phyloP scores from a whole-genome alignment of 2,113 vertebrate genomes.

The Corydoras sp. region DNA sequence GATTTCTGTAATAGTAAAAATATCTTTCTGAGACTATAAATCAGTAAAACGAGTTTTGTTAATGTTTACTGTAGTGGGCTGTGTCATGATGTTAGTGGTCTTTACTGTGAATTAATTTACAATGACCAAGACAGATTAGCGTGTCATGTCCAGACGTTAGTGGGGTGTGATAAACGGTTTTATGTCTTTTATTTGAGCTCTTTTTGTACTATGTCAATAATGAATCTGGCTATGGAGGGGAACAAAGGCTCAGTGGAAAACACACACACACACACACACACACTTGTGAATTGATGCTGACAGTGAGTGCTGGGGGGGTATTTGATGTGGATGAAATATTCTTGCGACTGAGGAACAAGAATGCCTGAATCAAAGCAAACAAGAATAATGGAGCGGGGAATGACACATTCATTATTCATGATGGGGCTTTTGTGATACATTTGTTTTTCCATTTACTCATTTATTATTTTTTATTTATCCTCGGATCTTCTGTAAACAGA shows the following conservation, averaged over 20 bases:
- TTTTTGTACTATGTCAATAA: constrained; percentile 36
- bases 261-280: constrained; percentile 44
- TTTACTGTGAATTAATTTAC: constrained; percentile 13
- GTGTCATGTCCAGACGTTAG: constrained; percentile 21
- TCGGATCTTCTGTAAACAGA: constrained; percentile 17
- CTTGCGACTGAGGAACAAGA: constrained; percentile 43
- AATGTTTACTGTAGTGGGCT: background rate
- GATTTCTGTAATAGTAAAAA: constrained; percentile 13
- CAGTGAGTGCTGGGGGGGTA: constrained; percentile 48
- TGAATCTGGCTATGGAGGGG: constrained; percentile 36
- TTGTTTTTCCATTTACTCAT: constrained; percentile 43
- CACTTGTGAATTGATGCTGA: constrained; percentile 49
- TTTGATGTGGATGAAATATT: constrained; percentile 47
- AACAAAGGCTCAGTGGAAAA: constrained; percentile 34
- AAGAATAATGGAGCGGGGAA: constrained; percentile 52
- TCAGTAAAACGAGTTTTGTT: background rate
- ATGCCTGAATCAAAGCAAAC: constrained; percentile 52
- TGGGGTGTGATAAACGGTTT: constrained; percentile 4
- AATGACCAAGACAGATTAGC: constrained; percentile 8
- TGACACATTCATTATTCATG: constrained; percentile 57
- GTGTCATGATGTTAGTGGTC: background rate
- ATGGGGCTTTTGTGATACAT: constrained; percentile 41
- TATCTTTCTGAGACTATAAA: constrained; percentile 14
- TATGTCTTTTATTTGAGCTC: constrained; percentile 31
- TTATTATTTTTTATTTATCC: constrained; percentile 48